phyloP scores from a whole-genome alignment of 2,888 invertebrate species.

The Muschampia plurimacula region DNA sequence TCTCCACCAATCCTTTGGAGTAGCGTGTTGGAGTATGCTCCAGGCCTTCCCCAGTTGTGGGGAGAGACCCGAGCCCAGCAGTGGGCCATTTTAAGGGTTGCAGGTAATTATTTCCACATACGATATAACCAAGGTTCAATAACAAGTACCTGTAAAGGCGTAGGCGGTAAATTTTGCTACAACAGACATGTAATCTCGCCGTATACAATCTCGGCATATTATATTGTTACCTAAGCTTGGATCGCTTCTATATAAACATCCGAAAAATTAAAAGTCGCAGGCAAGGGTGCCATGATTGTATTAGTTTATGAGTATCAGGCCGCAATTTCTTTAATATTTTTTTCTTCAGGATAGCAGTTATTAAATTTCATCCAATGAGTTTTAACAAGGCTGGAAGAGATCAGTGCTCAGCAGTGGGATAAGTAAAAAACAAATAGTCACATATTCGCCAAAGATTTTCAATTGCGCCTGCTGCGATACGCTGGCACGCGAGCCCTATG shows the following conservation, averaged over 20 bases:
- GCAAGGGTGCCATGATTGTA: background rate
- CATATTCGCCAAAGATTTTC: conserved; percentile 5
- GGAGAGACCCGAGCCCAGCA: too few relatives aligned
- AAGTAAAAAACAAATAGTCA: background rate
- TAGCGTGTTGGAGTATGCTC: too few relatives aligned
- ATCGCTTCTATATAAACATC: background rate
- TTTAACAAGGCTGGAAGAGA: background rate
- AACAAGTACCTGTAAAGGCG: background rate
- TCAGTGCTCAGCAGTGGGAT: background rate
- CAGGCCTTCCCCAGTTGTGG: too few relatives aligned
- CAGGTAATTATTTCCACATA: background rate
- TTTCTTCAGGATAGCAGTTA: background rate
- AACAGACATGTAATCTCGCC: background rate
- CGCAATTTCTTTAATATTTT: background rate
- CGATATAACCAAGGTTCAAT: background rate
- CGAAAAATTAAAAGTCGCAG: background rate
- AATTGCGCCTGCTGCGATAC: conserved; percentile 14
- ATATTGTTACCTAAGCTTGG: background rate
- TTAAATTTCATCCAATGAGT: background rate
- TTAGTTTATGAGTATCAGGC: background rate
- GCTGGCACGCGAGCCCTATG: conserved; percentile 5
- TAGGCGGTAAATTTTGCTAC: background rate
- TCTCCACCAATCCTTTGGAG: too few relatives aligned
- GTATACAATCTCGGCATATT: background rate
- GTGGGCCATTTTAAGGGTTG: too few relatives aligned